Percentiles rank a stretch among this genome's conserved stretches.
Conservation (phyloP, 2,888 invertebrate species). For the Odontocolon sp. region DNA sequence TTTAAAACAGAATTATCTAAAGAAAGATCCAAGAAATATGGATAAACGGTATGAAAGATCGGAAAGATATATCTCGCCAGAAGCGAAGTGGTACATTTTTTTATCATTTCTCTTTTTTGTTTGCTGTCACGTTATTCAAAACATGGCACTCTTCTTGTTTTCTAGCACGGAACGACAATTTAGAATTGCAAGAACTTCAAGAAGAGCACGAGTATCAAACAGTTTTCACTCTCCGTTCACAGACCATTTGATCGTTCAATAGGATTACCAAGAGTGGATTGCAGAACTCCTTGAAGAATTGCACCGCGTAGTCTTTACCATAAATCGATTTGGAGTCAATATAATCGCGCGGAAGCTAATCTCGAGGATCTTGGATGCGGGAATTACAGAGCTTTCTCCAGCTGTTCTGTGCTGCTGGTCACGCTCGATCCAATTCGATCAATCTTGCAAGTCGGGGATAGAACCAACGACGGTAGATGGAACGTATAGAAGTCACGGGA, state of each 20-base stretch:
- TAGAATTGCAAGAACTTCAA: too few relatives aligned
- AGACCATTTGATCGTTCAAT: not conserved
- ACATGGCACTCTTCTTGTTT: too few relatives aligned
- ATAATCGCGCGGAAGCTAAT: slow-evolving; percentile 9
- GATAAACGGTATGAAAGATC: too few relatives aligned
- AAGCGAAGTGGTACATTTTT: too few relatives aligned
- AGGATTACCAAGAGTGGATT: not conserved
- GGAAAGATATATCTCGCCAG: too few relatives aligned
- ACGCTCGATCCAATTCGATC: slow-evolving; percentile 23
- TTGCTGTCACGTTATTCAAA: too few relatives aligned
- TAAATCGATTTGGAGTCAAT: slow-evolving; percentile 29
- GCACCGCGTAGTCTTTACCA: slow-evolving; percentile 7
- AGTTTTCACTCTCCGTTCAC: not conserved
- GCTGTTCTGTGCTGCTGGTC: slow-evolving; percentile 8
- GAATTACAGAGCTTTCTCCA: not conserved
- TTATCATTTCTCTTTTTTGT: too few relatives aligned
- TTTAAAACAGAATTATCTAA: too few relatives aligned
- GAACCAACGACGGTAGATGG: not conserved
- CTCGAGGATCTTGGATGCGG: not conserved
- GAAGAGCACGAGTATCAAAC: not conserved
- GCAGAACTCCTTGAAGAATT: not conserved
- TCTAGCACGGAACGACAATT: too few relatives aligned
- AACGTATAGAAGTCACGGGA: too few relatives aligned
- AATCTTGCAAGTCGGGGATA: not conserved
- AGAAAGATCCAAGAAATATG: too few relatives aligned